A percentile compares a stretch with the other conserved stretches of the same genome.
Evolutionary conservation across 2,113 vertebrate species (phyloP).

Genomic region (Trematomus loennbergii): DNA sequence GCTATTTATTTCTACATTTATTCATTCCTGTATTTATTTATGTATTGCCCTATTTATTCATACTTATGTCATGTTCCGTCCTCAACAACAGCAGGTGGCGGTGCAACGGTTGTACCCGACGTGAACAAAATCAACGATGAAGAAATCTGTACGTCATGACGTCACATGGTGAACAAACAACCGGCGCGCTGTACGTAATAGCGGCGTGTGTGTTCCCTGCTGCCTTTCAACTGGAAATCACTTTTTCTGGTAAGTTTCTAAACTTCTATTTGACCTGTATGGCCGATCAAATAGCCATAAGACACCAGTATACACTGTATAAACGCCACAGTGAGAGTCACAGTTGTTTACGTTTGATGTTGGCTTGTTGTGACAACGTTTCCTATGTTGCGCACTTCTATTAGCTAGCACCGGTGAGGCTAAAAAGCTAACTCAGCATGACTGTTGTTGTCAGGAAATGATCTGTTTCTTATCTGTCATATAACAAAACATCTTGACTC

Average conservation of each 20-base stretch:
- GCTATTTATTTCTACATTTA: too few species aligned
- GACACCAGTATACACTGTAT: fast-evolving
- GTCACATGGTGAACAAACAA: conserved; percentile 44
- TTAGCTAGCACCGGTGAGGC: conserved; percentile 47
- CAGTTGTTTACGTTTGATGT: not conserved
- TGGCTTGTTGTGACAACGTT: not conserved
- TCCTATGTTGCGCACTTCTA: not conserved
- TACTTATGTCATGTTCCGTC: too few species aligned
- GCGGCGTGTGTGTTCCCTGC: conserved; percentile 12
- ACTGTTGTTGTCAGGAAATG: not conserved
- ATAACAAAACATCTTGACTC: not conserved
- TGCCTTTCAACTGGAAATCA: not conserved
- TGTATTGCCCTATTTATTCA: too few species aligned
- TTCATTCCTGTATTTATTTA: too few species aligned
- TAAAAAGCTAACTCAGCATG: conserved; percentile 34
- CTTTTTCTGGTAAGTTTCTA: conserved; percentile 21
- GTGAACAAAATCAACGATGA: not conserved
- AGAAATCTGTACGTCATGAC: conserved; percentile 27
- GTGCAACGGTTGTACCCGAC: not conserved
- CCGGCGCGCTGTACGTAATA: conserved; percentile 58
- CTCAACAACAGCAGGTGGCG: conserved; percentile 24
- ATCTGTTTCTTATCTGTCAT: not conserved
- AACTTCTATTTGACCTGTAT: fast-evolving
- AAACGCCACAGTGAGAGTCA: fast-evolving
- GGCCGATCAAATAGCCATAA: fast-evolving